phyloP scores from a whole-genome alignment of 2,797 vertebrate species.

The Chiroxiphia lanceolata region DNA sequence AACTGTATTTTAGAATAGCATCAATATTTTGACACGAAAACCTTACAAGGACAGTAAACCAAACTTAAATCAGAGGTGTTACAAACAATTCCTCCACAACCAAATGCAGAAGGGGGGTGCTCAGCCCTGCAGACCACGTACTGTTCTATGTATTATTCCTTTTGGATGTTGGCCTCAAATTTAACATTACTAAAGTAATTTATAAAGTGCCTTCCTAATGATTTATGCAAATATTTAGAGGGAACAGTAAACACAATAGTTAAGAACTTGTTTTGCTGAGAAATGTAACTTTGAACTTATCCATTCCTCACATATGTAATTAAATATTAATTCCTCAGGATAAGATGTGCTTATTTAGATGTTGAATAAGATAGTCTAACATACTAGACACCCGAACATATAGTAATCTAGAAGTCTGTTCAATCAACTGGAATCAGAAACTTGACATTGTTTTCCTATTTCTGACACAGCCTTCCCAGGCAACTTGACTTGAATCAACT shows the following conservation, averaged over 20 bases:
- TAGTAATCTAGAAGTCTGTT: neutral
- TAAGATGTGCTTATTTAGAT: neutral
- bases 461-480: neutral
- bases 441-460: neutral
- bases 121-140: fast-evolving
- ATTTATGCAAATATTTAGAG: neutral
- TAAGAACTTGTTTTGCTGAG: neutral
- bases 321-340: neutral
- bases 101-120: neutral
- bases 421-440: neutral
- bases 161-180: neutral
- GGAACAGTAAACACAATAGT: neutral
- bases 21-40: neutral
- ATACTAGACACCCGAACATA: neutral
- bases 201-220: neutral
- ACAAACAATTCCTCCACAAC: neutral
- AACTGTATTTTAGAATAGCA: neutral
- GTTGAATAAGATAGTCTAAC: neutral
- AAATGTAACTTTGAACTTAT: neutral
- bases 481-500: neutral
- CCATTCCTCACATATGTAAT: neutral
- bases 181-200: neutral
- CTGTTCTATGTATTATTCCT: neutral
- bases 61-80: neutral
- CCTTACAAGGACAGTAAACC: neutral